These are phyloP conservation scores for Drosophila azteca DNA, from an alignment of 1,140 invertebrate genomes.

Conservation along the genomic window DNA sequence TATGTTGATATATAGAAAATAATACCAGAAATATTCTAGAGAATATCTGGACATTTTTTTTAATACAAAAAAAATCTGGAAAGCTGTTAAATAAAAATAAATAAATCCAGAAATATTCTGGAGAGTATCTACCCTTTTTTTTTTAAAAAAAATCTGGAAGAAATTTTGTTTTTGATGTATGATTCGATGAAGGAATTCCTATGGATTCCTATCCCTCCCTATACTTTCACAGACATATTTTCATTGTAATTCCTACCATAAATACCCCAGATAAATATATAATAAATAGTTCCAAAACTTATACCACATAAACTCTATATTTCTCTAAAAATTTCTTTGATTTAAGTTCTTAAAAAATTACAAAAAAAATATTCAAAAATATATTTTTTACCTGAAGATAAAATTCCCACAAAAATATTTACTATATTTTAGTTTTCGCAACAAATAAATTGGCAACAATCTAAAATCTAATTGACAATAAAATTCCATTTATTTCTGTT, in stretches of 20 bases:
- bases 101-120: no score
- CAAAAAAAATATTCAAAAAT: background rate
- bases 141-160: background rate
- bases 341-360: constrained; percentile 1
- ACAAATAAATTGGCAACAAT: constrained; percentile 56
- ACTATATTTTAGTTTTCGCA: constrained; percentile 48
- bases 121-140: no score
- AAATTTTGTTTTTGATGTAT: background rate
- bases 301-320: no score
- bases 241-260: background rate
- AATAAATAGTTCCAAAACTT: no score
- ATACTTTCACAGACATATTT: background rate
- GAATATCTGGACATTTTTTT: no score
- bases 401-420: constrained; percentile 15
- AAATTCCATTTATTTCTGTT: constrained; percentile 75
- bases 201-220: no score
- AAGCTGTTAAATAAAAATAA: no score
- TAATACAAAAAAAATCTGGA: no score
- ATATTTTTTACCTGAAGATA: constrained; percentile 13
- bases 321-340: no score
- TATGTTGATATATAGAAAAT: background rate
- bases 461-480: constrained; percentile 51
- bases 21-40: no score
- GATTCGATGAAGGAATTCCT: no score
- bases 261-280: constrained; percentile 7